phyloP scores from a whole-genome alignment of 2,113 vertebrate genomes.

The Dendrocopos noguchii region DNA sequence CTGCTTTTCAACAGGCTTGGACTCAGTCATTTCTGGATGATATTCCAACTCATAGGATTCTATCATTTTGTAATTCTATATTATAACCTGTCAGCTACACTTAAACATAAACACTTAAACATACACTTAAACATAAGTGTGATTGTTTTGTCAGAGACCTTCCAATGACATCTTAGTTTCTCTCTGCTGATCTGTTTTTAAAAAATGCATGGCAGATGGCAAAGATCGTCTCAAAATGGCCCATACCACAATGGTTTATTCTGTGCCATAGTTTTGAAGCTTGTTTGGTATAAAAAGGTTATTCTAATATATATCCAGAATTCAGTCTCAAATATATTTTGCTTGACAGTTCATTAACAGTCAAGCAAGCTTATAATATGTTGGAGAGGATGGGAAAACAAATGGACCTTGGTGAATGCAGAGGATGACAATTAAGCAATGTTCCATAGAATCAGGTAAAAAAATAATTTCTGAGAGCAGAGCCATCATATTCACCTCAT shows the following conservation, averaged over 20 bases:
- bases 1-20: no score
- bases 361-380: background rate
- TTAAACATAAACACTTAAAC: background rate
- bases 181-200: background rate
- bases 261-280: background rate
- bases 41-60: no score
- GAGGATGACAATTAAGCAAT: background rate
- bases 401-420: background rate
- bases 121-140: background rate
- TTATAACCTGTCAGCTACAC: background rate
- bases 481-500: background rate
- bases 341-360: background rate
- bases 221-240: background rate
- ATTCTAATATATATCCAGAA: background rate
- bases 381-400: background rate
- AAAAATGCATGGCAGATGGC: background rate
- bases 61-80: background rate
- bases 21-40: no score
- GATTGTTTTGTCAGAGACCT: fast-evolving
- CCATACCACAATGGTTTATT: background rate
- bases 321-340: background rate
- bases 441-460: background rate
- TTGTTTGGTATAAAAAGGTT: background rate
- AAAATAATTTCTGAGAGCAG: background rate
- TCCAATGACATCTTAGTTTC: background rate